Percentiles rank a stretch among this genome's conserved stretches.
Conservation (phyloP, 2,888 invertebrate species). For the Carpatolechia fugitivella region DNA sequence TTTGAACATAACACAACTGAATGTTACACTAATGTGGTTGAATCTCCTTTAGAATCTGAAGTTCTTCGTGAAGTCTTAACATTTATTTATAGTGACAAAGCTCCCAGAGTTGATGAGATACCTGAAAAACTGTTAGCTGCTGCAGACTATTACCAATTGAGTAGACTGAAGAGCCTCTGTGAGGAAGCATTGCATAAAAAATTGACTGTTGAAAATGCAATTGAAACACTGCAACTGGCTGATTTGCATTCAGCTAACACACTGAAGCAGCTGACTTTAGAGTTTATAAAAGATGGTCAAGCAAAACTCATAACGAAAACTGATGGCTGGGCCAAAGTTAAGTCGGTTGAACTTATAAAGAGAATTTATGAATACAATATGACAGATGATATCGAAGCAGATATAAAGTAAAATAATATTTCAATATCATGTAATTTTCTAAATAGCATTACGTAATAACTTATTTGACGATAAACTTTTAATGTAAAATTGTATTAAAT, state of each 20-base stretch:
- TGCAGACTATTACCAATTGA: conserved; percentile 67
- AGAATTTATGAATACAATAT: conserved; percentile 67
- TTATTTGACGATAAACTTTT: neutral
- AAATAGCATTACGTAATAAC: neutral
- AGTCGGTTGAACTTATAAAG: conserved; percentile 65
- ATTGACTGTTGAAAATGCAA: conserved; percentile 67
- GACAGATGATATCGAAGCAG: conserved; percentile 59
- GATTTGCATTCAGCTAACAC: conserved; percentile 64
- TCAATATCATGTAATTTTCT: neutral
- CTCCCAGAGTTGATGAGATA: conserved; percentile 64
- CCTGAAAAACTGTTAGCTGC: conserved; percentile 67
- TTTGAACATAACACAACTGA: conserved; percentile 70
- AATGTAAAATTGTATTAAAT: too few species aligned
- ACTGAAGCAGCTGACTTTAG: conserved; percentile 57
- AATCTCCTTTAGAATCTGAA: conserved; percentile 62
- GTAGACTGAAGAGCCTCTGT: conserved; percentile 60
- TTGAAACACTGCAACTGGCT: conserved; percentile 64
- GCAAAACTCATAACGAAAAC: conserved; percentile 65
- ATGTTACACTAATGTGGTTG: conserved; percentile 58
- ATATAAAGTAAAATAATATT: conserved; percentile 36
- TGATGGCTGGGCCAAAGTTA: conserved; percentile 62
- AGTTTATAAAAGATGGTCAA: conserved; percentile 71
- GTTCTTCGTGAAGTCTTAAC: conserved; percentile 61
- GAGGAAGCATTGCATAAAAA: conserved; percentile 67
- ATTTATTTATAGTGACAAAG: conserved; percentile 68